Conservation (phyloP, 2,888 invertebrate genomes). For the Ornithoptera alexandrae region DNA sequence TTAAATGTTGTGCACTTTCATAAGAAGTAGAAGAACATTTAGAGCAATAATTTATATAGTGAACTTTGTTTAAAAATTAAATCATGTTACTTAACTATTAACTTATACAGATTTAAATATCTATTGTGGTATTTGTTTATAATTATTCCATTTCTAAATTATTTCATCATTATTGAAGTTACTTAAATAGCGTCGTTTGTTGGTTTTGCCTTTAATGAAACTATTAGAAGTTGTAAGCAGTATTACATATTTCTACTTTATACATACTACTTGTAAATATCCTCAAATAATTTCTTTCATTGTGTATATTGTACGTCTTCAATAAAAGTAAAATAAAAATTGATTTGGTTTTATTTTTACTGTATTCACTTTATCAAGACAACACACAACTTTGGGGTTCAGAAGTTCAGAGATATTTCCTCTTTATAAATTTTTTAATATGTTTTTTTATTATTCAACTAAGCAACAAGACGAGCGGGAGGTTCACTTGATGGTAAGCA, state of each 20-base stretch:
- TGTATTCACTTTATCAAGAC: not conserved
- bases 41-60: constrained; percentile 72
- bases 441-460: too few species aligned
- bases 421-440: too few species aligned
- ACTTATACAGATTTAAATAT: constrained; percentile 1
- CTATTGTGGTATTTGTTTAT: constrained; percentile 1
- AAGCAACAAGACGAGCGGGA: too few species aligned
- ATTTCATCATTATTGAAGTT: constrained; percentile 1
- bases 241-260: constrained; percentile 36
- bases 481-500: too few species aligned
- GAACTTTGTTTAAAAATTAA: constrained; percentile 25
- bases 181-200: not conserved
- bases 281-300: constrained; percentile 67
- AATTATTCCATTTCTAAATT: constrained; percentile 1
- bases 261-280: constrained; percentile 71
- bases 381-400: not conserved
- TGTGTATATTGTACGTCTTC: constrained; percentile 77
- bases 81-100: constrained; percentile 6
- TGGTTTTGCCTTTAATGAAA: constrained; percentile 2
- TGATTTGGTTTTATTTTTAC: constrained; percentile 16
- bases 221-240: constrained; percentile 9
- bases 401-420: too few species aligned
- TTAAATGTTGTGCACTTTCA: constrained; percentile 79
- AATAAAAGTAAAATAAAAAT: constrained; percentile 59
- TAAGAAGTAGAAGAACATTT: constrained; percentile 63